Evolutionary conservation across 2,797 vertebrate species (phyloP).

Genomic region (Triplophysa bombifrons): DNA sequence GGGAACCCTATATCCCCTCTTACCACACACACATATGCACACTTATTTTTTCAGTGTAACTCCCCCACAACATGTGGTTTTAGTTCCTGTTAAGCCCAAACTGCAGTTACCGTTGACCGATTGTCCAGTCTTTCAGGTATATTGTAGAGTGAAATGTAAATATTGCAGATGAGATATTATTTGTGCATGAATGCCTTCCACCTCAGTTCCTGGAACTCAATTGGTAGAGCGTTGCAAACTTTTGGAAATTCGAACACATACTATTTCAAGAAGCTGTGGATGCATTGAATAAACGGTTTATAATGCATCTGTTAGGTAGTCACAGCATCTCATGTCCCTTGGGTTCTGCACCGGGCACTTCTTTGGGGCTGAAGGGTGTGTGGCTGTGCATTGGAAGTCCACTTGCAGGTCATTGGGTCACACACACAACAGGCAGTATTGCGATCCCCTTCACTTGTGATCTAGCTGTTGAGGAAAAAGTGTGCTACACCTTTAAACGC

Average conservation of each 20-base stretch:
- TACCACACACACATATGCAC: constrained; percentile 25
- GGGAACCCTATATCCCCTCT: constrained; percentile 21
- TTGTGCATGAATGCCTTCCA: constrained; percentile 13
- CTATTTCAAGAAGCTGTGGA: background rate
- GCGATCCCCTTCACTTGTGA: background rate
- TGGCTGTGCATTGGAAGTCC: constrained; percentile 1
- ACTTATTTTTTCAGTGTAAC: background rate
- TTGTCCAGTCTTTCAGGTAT: constrained; percentile 1
- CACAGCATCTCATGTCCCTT: background rate
- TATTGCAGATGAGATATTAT: constrained; percentile 43
- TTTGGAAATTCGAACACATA: too few relatives aligned
- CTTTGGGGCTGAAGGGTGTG: background rate
- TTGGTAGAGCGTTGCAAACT: background rate
- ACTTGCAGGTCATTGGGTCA: constrained; percentile 33
- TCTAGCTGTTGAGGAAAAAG: background rate
- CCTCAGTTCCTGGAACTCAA: background rate
- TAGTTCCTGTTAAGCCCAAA: constrained; percentile 32
- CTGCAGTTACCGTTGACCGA: constrained; percentile 19
- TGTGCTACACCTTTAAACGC: background rate
- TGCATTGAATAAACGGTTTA: too few relatives aligned
- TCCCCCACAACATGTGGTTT: constrained; percentile 52
- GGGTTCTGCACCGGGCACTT: background rate
- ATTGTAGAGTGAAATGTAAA: constrained; percentile 35
- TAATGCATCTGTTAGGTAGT: background rate
- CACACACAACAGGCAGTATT: background rate